Percentiles rank a stretch among this genome's conserved stretches.
phyloP scores from a whole-genome alignment of 1,140 invertebrate species.

The Cherax destructor region DNA sequence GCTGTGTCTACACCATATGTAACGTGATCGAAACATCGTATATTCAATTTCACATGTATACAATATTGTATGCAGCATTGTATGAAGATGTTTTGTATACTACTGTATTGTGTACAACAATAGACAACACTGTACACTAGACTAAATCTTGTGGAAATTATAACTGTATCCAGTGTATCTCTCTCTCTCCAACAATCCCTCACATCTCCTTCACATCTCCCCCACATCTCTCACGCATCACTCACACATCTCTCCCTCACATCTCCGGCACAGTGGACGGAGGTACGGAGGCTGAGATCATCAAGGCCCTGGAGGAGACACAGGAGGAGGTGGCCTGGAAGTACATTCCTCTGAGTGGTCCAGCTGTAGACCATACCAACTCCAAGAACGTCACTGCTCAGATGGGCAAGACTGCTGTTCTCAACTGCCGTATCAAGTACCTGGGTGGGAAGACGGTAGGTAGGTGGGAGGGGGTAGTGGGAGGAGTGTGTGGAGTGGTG shows the following conservation, averaged over 20 bases:
- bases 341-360: constrained; percentile 74
- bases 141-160: too few relatives aligned
- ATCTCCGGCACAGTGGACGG: constrained; percentile 38
- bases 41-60: too few relatives aligned
- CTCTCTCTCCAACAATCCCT: not conserved
- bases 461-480: constrained; percentile 66
- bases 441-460: constrained; percentile 91
- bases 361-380: constrained; percentile 85
- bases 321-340: constrained; percentile 67
- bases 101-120: too few relatives aligned
- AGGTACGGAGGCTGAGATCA: constrained; percentile 63
- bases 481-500: not conserved
- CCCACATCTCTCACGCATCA: not conserved
- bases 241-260: not conserved
- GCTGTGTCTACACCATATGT: too few relatives aligned
- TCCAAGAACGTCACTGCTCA: constrained; percentile 88
- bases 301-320: constrained; percentile 66
- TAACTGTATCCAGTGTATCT: not conserved
- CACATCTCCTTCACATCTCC: not conserved
- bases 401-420: constrained; percentile 88
- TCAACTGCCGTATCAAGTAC: constrained; percentile 90
- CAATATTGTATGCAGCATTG: too few relatives aligned
- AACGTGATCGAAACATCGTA: too few relatives aligned
- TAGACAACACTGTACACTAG: too few relatives aligned
- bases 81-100: too few relatives aligned